Conservation (phyloP, 1,140 invertebrate genomes). For the Potamilus streckersoni region DNA sequence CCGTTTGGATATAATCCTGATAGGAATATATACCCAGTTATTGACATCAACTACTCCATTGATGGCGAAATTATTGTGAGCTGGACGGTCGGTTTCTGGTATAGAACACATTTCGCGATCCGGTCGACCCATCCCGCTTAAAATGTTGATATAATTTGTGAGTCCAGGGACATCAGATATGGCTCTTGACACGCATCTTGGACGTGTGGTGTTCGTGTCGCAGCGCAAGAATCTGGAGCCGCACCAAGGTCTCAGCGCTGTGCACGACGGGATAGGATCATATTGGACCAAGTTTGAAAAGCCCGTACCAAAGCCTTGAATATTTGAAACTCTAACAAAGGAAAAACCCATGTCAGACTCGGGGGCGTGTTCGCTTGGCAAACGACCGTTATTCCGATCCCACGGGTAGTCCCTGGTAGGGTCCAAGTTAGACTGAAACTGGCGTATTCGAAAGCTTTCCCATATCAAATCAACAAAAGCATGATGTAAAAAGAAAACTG, state of each 20-base stretch:
- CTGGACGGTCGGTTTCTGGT: neutral
- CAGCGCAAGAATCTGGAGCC: constrained; percentile 40
- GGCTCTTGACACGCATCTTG: constrained; percentile 27
- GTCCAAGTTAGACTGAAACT: constrained; percentile 33
- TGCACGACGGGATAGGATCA: constrained; percentile 44
- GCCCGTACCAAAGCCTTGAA: constrained; percentile 36
- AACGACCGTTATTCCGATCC: constrained; percentile 7
- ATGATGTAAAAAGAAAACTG: constrained; percentile 67
- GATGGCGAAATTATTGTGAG: constrained; percentile 7
- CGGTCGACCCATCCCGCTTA: neutral
- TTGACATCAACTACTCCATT: constrained; percentile 1
- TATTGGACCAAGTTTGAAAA: constrained; percentile 40
- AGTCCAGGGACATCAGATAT: constrained; percentile 8
- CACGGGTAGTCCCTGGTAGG: constrained; percentile 31
- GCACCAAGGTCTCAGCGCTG: constrained; percentile 33
- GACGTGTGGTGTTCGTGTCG: constrained; percentile 10
- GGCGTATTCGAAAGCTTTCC: constrained; percentile 47
- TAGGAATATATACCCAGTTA: constrained; percentile 43
- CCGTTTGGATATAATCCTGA: constrained; percentile 47
- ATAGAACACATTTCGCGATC: neutral
- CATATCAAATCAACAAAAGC: constrained; percentile 63
- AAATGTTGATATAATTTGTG: neutral
- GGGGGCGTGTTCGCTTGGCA: constrained; percentile 23
- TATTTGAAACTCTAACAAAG: constrained; percentile 20
- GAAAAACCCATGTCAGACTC: constrained; percentile 39